Evolutionary conservation across 1,140 invertebrate species (phyloP).

Genomic region (Oryzaephilus surinamensis): DNA sequence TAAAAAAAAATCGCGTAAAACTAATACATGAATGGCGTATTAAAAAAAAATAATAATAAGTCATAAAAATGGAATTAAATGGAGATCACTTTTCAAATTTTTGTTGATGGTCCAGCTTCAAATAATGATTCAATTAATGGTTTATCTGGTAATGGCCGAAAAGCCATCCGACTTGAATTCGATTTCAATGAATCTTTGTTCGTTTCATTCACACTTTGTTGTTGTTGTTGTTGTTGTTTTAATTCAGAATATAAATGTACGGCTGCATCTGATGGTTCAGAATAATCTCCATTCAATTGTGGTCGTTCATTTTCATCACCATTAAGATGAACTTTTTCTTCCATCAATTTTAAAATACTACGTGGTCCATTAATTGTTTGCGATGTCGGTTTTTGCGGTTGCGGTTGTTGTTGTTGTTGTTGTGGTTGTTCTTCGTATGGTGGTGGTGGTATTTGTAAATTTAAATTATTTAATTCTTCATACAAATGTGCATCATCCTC

Average conservation of each 20-base stretch:
- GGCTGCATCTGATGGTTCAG: slow-evolving; percentile 55
- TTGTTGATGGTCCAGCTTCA: slow-evolving; percentile 8
- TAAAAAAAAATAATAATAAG: neutral
- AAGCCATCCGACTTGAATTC: slow-evolving; percentile 48
- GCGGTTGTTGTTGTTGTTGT: slow-evolving; percentile 26
- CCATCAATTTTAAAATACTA: too few species aligned
- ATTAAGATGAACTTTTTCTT: neutral
- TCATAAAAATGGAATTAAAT: neutral
- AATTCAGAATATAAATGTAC: slow-evolving; percentile 64
- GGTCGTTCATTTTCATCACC: slow-evolving; percentile 26
- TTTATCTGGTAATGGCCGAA: slow-evolving; percentile 57
- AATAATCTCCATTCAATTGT: slow-evolving; percentile 54
- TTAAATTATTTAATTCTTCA: slow-evolving; percentile 44
- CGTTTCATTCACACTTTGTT: slow-evolving; percentile 33
- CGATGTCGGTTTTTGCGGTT: too few species aligned
- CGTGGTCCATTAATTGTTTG: too few species aligned
- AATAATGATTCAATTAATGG: too few species aligned
- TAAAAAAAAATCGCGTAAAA: too few species aligned
- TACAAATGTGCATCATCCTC: slow-evolving; percentile 53
- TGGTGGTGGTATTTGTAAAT: slow-evolving; percentile 48
- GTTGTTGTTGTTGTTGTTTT: slow-evolving; percentile 34
- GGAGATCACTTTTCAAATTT: neutral
- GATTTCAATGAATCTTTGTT: slow-evolving; percentile 38
- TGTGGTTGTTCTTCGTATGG: slow-evolving; percentile 39
- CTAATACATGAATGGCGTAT: too few species aligned